phyloP scores from a whole-genome alignment of 2,797 vertebrate species.

The Carapus acus region DNA sequence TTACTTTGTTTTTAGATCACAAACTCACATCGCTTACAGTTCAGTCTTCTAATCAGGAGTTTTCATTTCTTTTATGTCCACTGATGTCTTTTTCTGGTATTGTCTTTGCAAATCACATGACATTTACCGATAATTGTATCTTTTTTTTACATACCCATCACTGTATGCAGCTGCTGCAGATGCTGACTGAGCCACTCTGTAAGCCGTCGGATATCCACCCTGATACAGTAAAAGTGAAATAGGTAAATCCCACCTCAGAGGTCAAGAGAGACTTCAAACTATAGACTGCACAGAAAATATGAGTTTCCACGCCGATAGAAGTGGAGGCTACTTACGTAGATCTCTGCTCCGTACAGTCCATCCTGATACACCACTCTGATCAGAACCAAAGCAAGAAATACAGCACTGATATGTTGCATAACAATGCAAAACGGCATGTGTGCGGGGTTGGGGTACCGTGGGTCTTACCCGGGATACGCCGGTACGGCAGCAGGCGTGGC shows the following conservation, averaged over 20 bases:
- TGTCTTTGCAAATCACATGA: too few species aligned
- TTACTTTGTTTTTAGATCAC: too few species aligned
- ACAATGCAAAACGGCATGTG: neutral
- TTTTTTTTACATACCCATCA: slow-evolving; percentile 66
- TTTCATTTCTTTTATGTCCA: too few species aligned
- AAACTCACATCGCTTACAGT: too few species aligned
- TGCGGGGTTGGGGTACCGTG: too few species aligned
- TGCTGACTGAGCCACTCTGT: slow-evolving; percentile 75
- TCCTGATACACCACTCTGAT: slow-evolving; percentile 78
- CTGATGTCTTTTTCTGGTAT: too few species aligned
- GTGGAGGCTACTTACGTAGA: slow-evolving; percentile 67
- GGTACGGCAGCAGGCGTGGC: slow-evolving; percentile 71
- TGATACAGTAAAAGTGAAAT: slow-evolving; percentile 26
- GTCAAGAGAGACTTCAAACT: too few species aligned
- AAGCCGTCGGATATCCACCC: slow-evolving; percentile 76
- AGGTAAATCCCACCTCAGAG: too few species aligned
- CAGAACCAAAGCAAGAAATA: slow-evolving; percentile 1
- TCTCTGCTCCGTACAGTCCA: slow-evolving; percentile 75
- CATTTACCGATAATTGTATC: too few species aligned
- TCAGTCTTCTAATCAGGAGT: too few species aligned
- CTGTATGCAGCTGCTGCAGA: slow-evolving; percentile 76
- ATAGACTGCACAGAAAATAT: too few species aligned
- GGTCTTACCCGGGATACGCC: slow-evolving; percentile 72
- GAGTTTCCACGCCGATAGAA: too few species aligned
- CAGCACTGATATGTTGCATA: neutral